These are phyloP conservation scores for Cheilosia variabilis DNA, from an alignment of 2,888 invertebrate species.

Conservation along the genomic window DNA sequence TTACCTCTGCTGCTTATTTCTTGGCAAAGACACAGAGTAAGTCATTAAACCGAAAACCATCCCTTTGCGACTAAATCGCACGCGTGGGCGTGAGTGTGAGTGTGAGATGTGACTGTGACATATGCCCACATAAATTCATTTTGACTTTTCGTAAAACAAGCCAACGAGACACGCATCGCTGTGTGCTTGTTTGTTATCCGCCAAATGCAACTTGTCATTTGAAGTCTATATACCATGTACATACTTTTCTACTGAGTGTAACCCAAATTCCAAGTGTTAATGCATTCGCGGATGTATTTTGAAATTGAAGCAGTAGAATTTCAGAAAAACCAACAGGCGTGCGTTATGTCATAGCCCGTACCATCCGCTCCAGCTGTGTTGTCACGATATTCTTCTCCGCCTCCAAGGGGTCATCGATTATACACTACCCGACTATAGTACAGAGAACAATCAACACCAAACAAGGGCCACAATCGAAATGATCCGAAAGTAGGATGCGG, in stretches of 20 bases:
- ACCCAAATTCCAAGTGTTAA: slow-evolving; percentile 23
- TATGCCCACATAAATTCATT: slow-evolving; percentile 30
- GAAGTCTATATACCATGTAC: too few relatives aligned
- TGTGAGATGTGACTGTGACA: slow-evolving; percentile 17
- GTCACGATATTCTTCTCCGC: neutral
- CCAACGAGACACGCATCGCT: slow-evolving; percentile 23
- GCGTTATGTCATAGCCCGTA: neutral
- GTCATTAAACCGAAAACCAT: slow-evolving; percentile 55
- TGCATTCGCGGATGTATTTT: slow-evolving; percentile 16
- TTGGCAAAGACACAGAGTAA: slow-evolving; percentile 60
- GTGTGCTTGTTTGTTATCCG: neutral
- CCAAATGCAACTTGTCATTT: slow-evolving; percentile 24
- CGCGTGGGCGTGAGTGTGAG: slow-evolving; percentile 3
- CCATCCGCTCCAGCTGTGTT: neutral
- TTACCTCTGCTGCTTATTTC: slow-evolving; percentile 32
- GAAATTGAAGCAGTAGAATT: neutral
- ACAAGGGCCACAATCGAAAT: slow-evolving; percentile 7
- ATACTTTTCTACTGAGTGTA: neutral
- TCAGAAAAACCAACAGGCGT: neutral
- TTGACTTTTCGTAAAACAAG: neutral
- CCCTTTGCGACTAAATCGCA: slow-evolving; percentile 16
- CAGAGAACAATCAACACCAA: slow-evolving; percentile 53
- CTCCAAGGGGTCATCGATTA: slow-evolving; percentile 56
- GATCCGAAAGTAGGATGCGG: slow-evolving; percentile 24
- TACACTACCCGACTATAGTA: slow-evolving; percentile 21